Evolutionary conservation across 2,888 invertebrate genomes (phyloP).

Genomic region (Ferrisia virgata): DNA sequence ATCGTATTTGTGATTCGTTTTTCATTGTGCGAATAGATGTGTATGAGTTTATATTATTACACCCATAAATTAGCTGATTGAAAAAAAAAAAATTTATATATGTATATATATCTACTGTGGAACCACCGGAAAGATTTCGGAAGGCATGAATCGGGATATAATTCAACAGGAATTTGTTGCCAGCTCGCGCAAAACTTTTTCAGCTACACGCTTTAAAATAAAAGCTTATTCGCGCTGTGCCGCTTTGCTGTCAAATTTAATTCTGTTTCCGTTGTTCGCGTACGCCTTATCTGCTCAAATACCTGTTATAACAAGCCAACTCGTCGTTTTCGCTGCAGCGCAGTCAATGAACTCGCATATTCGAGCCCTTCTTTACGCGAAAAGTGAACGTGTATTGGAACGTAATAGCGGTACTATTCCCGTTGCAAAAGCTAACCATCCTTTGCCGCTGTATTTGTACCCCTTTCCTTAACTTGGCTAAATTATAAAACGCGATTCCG

Average conservation of each 20-base stretch:
- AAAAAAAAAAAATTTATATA: too few species aligned
- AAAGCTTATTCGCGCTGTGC: not conserved
- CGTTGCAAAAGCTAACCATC: not conserved
- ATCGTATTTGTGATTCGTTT: too few species aligned
- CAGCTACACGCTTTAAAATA: not conserved
- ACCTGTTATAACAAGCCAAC: too few species aligned
- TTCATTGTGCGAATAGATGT: too few species aligned
- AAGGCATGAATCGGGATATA: too few species aligned
- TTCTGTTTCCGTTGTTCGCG: not conserved
- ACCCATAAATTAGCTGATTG: too few species aligned
- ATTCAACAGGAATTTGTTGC: too few species aligned
- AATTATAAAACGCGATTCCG: not conserved
- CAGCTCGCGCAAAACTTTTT: too few species aligned
- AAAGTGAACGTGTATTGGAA: not conserved
- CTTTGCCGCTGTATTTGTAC: not conserved
- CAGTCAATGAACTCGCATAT: slow-evolving; percentile 5
- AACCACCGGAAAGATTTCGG: too few species aligned
- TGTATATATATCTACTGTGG: too few species aligned
- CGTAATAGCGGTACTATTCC: too few species aligned
- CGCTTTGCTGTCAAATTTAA: not conserved
- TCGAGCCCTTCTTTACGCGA: slow-evolving; percentile 3
- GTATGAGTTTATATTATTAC: too few species aligned
- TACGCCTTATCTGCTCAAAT: not conserved
- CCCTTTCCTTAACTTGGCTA: not conserved
- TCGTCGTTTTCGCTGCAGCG: not conserved